These are phyloP conservation scores for Eupleurogrammus muticus DNA, from an alignment of 2,797 vertebrate species.

Conservation along the genomic window DNA sequence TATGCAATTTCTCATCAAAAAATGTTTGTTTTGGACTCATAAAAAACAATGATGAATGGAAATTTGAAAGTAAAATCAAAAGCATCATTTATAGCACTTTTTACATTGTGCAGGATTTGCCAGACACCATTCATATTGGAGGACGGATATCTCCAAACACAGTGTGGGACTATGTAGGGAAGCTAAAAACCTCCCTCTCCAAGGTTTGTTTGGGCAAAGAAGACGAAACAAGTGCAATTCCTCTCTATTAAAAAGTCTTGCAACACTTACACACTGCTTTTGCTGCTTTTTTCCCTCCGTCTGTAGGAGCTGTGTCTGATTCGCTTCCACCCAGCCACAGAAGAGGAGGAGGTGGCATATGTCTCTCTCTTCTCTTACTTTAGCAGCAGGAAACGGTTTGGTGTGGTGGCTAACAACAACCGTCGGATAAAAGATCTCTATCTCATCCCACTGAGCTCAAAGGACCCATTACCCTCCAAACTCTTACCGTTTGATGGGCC, in stretches of 20 bases:
- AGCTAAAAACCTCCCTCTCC: conserved; percentile 95
- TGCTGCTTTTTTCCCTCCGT: conserved; percentile 10
- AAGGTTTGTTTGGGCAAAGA: conserved; percentile 86
- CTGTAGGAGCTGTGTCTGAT: conserved; percentile 96
- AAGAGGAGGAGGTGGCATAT: conserved; percentile 98
- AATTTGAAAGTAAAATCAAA: neutral
- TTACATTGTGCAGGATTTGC: conserved; percentile 89
- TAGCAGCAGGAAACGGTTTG: conserved; percentile 96
- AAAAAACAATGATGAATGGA: neutral
- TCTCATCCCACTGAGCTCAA: conserved; percentile 95
- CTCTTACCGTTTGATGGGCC: conserved; percentile 99
- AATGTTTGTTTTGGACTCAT: neutral
- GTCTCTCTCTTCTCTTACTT: conserved; percentile 99
- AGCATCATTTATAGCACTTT: conserved; percentile 12
- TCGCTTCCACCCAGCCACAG: conserved; percentile 97
- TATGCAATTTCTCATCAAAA: neutral
- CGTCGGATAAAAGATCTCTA: conserved; percentile 99
- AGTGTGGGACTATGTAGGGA: conserved; percentile 99
- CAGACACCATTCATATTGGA: conserved; percentile 96
- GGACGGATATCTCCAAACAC: conserved; percentile 95
- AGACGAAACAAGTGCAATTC: neutral
- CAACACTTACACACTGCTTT: neutral
- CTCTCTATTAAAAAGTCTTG: neutral
- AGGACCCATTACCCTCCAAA: conserved; percentile 96
- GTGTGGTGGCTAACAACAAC: conserved; percentile 98